Evolutionary conservation across 23 tunicate species (phyloP).

Genomic region (Clavelina lepadiformis): DNA sequence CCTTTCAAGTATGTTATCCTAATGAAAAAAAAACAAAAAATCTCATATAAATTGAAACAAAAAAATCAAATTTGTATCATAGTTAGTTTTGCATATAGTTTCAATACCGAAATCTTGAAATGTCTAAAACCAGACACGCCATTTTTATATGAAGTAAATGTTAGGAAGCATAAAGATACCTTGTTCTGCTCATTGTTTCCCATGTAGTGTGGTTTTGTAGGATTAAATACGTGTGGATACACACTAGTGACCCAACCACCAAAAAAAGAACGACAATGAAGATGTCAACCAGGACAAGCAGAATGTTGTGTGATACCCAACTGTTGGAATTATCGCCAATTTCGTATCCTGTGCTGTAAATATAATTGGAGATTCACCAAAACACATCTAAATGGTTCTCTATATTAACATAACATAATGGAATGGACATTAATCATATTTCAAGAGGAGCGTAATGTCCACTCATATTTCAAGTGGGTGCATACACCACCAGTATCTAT

Average conservation of each 20-base stretch:
- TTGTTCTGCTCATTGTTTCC: constrained; percentile 88
- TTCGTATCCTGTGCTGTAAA: constrained; percentile 53
- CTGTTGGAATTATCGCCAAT: constrained; percentile 4
- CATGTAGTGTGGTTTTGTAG: constrained; percentile 82
- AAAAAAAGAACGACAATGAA: constrained; percentile 50
- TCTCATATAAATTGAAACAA: constrained; percentile 1
- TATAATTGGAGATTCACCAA: neutral
- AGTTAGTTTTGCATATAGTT: neutral
- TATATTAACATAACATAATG: neutral
- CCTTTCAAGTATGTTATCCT: constrained; percentile 79
- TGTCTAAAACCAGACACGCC: too few species aligned
- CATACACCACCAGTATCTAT: too few species aligned
- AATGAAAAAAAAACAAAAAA: neutral
- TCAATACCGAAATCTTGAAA: too few species aligned
- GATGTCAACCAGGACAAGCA: constrained; percentile 58
- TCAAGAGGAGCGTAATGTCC: too few species aligned
- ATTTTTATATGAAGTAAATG: too few species aligned
- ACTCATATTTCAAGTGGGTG: too few species aligned
- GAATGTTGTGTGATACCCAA: constrained; percentile 50
- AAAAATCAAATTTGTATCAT: neutral
- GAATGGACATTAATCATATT: neutral
- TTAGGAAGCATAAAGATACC: constrained; percentile 29
- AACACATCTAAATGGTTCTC: neutral
- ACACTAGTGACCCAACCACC: constrained; percentile 41
- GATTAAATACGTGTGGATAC: constrained; percentile 69